These are phyloP conservation scores for Brotula barbata DNA, from an alignment of 2,797 vertebrate species.

Conservation along the genomic window DNA sequence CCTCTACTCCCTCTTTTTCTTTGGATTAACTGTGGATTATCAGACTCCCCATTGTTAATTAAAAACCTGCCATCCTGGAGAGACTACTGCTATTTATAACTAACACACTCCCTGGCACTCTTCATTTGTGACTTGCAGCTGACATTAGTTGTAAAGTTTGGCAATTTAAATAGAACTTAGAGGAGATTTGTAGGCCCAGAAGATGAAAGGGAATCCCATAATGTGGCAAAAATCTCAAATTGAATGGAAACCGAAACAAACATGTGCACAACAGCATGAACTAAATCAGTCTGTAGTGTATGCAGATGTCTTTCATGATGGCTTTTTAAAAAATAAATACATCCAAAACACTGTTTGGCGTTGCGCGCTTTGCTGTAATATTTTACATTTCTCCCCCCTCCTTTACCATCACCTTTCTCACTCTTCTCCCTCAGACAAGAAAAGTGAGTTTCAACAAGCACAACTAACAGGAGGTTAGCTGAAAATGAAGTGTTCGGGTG, in stretches of 20 bases:
- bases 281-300: conserved; percentile 9
- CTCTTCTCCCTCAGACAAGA: conserved; percentile 54
- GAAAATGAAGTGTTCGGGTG: conserved; percentile 58
- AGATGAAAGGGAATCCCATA: no score
- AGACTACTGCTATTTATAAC: conserved; percentile 76
- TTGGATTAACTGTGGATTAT: conserved; percentile 80
- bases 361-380: conserved; percentile 11
- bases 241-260: conserved; percentile 13
- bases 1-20: conserved; percentile 71
- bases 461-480: conserved; percentile 60
- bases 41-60: conserved; percentile 79
- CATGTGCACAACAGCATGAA: background rate
- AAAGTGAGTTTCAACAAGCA: conserved; percentile 61
- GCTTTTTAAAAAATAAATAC: background rate
- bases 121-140: conserved; percentile 58
- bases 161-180: conserved; percentile 62
- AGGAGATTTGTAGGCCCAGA: no score
- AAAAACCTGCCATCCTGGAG: conserved; percentile 75
- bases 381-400: conserved; percentile 37
- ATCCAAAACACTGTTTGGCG: background rate
- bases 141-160: conserved; percentile 70
- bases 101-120: conserved; percentile 44
- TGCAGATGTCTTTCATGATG: background rate
- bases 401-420: conserved; percentile 50
- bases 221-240: background rate